A percentile compares a stretch with the other conserved stretches of the same genome.
Evolutionary conservation across 1,140 invertebrate genomes (phyloP).

Genomic region (Pachypeltis micranthus): DNA sequence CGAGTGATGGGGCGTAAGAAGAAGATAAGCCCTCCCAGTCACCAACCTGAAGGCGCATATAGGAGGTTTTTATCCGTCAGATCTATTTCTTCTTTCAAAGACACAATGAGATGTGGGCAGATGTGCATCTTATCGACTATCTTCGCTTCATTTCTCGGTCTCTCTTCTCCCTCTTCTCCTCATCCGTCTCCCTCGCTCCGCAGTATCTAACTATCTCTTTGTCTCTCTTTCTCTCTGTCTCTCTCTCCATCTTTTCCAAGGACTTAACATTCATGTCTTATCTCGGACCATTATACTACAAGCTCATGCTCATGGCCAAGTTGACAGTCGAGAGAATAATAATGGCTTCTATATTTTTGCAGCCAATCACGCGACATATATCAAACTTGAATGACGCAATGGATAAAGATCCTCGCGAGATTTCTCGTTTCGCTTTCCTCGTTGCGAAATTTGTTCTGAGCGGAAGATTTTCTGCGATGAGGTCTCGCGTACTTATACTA

Average conservation of each 20-base stretch:
- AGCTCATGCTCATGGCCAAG: not conserved
- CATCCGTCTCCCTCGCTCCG: no score
- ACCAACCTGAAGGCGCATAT: not conserved
- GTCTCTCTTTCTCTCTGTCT: no score
- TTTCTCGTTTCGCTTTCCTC: no score
- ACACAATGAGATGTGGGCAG: not conserved
- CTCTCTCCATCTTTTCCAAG: not conserved
- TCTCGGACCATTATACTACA: no score
- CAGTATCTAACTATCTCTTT: no score
- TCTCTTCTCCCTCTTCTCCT: not conserved
- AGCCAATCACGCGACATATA: not conserved
- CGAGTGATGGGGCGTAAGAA: not conserved
- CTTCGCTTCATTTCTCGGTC: no score
- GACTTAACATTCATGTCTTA: not conserved
- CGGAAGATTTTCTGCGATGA: no score
- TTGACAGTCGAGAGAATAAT: not conserved
- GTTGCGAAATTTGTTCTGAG: no score
- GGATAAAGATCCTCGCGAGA: no score
- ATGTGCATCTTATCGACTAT: not conserved
- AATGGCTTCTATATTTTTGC: not conserved
- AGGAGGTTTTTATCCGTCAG: not conserved
- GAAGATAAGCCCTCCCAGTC: not conserved
- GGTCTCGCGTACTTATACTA: no score
- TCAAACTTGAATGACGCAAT: no score
- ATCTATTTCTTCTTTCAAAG: not conserved